Base-by-base conservation (phyloP, 2,113 vertebrate species). In the Pelodiscus sinensis region DNA sequence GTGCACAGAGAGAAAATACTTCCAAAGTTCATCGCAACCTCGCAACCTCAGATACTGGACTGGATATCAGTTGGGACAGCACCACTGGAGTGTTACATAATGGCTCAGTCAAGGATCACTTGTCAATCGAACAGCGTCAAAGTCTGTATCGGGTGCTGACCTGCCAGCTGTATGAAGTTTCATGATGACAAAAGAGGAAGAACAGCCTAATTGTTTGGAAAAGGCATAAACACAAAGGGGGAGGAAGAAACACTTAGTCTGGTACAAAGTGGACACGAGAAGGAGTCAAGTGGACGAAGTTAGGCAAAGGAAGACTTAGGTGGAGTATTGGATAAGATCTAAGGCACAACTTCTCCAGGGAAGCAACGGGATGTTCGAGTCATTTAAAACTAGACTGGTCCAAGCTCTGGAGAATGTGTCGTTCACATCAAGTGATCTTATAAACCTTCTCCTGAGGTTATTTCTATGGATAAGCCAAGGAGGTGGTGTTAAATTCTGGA, bases 291-390 rank as follows among this genome's bases (percentile, higher is more conserved):
- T 9, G 51, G 3, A 22, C 5, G 31, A 55, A 0, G 1, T 8
- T 65, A 3, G 31, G 29, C 0, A 0, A 44, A 1, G 1, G 31
- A 73, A 2, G 31, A 13, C 25, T 21, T 52, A 1, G 3, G n/a
- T 35, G 78, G 2, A 29, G 31, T 27, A 5, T 0, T 0, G 13
- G 35, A 1, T 1, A 56, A 60, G 29, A 56, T 31, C 24, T 56
- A 14, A n/a, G 2, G 19, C n/a, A 22, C 0, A 1, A 4, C 14
- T 57, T 51, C 3, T 38, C 2, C 4, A 11, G n/a, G 2, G 25
- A 71, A 81, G 62, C 0, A 0, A 4, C 1, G 1, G 9, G 19
- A 35, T 2, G 0, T 1, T 3, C 27, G 15, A 21, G 60, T n/a
- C 25, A 62, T 83, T 83, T 31, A 83, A 65, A 52, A 51, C 12